Evolutionary conservation across 2,797 vertebrate species (phyloP).

Genomic region (Perdix hodgsoniae): DNA sequence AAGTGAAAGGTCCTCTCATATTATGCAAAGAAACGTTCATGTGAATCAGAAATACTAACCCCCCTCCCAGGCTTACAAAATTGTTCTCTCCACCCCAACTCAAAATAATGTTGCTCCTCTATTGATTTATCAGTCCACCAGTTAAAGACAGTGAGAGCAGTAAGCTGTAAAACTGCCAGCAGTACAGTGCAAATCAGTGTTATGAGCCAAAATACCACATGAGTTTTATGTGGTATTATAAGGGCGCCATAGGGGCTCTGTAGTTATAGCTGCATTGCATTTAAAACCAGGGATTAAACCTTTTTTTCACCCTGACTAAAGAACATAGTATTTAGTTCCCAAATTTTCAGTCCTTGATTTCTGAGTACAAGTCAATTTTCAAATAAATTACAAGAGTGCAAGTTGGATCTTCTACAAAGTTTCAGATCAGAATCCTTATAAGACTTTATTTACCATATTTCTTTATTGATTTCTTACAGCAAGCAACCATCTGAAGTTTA

Average conservation of each 20-base stretch:
- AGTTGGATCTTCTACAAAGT: background rate
- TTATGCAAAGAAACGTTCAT: conserved; percentile 28
- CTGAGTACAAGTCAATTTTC: background rate
- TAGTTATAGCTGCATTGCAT: background rate
- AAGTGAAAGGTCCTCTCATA: conserved; percentile 49
- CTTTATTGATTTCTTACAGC: background rate
- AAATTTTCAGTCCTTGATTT: background rate
- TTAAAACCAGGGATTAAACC: background rate
- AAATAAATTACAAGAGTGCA: background rate
- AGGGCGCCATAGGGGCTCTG: background rate
- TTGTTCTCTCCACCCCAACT: conserved; percentile 7
- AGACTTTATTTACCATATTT: background rate
- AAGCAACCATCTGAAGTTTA: background rate
- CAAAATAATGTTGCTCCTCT: background rate
- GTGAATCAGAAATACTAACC: conserved; percentile 29
- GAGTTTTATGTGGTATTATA: conserved; percentile 43
- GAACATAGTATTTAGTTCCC: background rate
- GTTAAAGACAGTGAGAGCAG: background rate
- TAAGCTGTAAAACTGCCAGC: conserved; percentile 19
- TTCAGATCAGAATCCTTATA: background rate
- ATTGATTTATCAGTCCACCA: background rate
- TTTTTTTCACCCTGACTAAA: background rate
- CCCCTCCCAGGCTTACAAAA: conserved; percentile 1
- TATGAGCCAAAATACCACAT: conserved; percentile 46
- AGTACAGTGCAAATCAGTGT: background rate